Percentiles rank a stretch among this genome's conserved stretches.
Conservation (phyloP, 1,140 invertebrate genomes). For the Polypedilum vanderplanki region DNA sequence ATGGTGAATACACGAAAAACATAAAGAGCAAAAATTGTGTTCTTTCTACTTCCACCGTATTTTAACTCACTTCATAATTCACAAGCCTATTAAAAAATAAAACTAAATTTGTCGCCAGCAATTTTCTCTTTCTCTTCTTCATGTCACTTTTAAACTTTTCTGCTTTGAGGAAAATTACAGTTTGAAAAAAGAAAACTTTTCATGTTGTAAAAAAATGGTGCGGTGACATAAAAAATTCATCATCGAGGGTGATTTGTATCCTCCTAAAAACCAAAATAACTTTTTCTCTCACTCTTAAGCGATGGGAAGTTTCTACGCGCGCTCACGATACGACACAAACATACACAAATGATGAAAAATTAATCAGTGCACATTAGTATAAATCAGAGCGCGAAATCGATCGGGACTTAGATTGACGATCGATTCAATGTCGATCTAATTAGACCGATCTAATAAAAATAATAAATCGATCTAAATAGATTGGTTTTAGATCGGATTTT, state of each 20-base stretch:
- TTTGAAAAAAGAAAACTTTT: background rate
- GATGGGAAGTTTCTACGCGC: slow-evolving; percentile 8
- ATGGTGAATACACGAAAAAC: no score
- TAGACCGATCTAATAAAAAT: no score
- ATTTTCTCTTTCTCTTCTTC: background rate
- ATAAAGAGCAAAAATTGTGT: no score
- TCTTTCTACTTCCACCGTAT: no score
- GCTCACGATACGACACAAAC: background rate
- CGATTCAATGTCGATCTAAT: no score
- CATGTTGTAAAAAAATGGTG: background rate
- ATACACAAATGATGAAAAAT: background rate
- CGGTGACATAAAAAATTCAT: slow-evolving; percentile 10
- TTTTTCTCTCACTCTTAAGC: background rate
- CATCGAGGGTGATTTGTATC: background rate
- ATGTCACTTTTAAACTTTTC: background rate
- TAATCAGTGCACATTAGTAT: slow-evolving; percentile 23
- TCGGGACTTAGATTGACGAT: no score
- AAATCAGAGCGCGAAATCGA: no score
- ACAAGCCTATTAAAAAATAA: no score
- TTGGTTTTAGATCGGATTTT: no score
- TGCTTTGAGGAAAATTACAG: background rate
- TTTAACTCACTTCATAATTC: no score
- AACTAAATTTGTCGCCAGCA: no score
- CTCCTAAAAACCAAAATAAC: background rate
- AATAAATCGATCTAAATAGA: no score